Conservation (phyloP, 2,888 invertebrate species). For the Esperia sulphurella region DNA sequence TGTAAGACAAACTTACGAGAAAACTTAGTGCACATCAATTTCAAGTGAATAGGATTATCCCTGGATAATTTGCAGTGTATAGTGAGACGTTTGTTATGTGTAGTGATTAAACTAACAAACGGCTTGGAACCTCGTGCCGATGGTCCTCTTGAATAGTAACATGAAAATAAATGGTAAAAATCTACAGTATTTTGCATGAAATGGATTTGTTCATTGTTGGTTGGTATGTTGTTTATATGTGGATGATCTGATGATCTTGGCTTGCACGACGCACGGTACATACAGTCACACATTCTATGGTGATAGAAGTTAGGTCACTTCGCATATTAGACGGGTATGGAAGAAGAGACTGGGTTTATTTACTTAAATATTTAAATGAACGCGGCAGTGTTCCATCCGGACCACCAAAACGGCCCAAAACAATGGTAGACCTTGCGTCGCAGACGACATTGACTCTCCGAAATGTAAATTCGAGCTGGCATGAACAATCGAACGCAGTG, state of each 20-base stretch:
- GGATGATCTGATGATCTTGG: constrained; percentile 68
- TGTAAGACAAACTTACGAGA: constrained; percentile 47
- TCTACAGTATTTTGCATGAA: constrained; percentile 56
- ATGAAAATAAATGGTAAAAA: constrained; percentile 77
- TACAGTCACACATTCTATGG: constrained; percentile 28
- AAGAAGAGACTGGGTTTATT: constrained; percentile 25
- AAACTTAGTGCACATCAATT: constrained; percentile 53
- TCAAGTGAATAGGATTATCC: constrained; percentile 54
- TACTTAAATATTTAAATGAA: constrained; percentile 61
- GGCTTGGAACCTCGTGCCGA: constrained; percentile 57
- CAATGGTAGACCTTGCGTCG: constrained; percentile 69
- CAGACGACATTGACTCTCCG: constrained; percentile 67
- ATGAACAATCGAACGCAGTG: constrained; percentile 68
- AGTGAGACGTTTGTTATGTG: constrained; percentile 56
- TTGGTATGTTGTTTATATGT: constrained; percentile 49
- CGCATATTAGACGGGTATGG: constrained; percentile 23
- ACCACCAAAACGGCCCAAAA: constrained; percentile 70
- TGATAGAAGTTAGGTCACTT: constrained; percentile 27
- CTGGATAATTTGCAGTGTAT: constrained; percentile 51
- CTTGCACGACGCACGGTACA: constrained; percentile 65
- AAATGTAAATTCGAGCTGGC: constrained; percentile 68
- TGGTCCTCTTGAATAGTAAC: constrained; percentile 76
- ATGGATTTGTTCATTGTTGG: constrained; percentile 39
- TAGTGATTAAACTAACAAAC: constrained; percentile 43
- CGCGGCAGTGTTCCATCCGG: constrained; percentile 51